Conservation (phyloP, 2,113 vertebrate genomes). For the Panurus biarmicus region DNA sequence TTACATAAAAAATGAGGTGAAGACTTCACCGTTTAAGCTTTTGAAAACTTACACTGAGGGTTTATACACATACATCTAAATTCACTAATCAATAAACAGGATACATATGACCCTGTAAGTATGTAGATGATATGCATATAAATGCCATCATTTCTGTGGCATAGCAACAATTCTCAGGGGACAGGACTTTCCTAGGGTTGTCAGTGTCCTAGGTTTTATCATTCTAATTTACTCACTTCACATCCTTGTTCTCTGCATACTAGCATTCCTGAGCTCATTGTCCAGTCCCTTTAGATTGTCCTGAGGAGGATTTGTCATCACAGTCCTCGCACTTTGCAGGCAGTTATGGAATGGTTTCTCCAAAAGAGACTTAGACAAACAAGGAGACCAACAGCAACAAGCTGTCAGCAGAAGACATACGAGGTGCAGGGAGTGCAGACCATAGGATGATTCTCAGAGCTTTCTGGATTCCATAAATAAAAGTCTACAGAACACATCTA, state of each 20-base stretch:
- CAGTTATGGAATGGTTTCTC: not conserved
- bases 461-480: not conserved
- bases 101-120: not conserved
- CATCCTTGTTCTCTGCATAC: not conserved
- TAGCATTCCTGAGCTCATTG: not conserved
- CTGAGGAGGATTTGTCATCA: not conserved
- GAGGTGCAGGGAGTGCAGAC: not conserved
- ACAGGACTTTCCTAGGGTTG: not conserved
- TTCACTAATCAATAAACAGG: slow-evolving; percentile 1
- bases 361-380: slow-evolving; percentile 2
- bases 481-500: not conserved
- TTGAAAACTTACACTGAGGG: not conserved
- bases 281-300: not conserved
- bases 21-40: not conserved
- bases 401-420: not conserved
- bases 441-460: not conserved
- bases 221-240: not conserved
- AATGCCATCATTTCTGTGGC: not conserved
- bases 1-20: not conserved
- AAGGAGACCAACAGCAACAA: not conserved
- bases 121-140: not conserved
- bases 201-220: slow-evolving; percentile 6
- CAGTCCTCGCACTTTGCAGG: not conserved
- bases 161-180: not conserved
- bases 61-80: not conserved